Evolutionary conservation across 2,797 vertebrate species (phyloP).

Genomic region (Molossus alvarezi): DNA sequence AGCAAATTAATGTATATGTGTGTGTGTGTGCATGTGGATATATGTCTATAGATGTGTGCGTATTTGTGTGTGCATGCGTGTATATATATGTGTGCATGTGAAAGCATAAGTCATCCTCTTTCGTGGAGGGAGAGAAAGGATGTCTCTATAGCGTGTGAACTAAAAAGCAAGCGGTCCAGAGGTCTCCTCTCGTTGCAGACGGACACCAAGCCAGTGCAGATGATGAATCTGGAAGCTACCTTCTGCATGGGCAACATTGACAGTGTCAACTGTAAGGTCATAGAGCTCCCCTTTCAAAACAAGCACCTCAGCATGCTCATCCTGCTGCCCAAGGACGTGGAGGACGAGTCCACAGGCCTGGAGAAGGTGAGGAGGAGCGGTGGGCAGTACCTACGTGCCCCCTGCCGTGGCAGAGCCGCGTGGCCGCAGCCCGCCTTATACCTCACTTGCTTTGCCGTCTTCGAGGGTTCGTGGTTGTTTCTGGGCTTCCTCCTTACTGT

Average conservation of each 20-base stretch:
- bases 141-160: neutral
- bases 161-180: neutral
- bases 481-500: neutral
- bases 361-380: conserved; percentile 88
- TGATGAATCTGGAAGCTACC: conserved; percentile 91
- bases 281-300: conserved; percentile 92
- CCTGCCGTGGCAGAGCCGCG: too few species aligned
- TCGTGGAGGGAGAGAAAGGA: neutral
- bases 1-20: neutral
- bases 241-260: conserved; percentile 91
- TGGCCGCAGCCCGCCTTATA: accelerated
- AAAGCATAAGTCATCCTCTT: neutral
- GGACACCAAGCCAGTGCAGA: conserved; percentile 91
- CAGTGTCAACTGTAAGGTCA: conserved; percentile 88
- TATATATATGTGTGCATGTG: neutral
- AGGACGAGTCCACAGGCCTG: conserved; percentile 90
- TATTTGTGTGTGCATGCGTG: neutral
- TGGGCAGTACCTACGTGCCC: accelerated
- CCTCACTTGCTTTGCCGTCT: accelerated
- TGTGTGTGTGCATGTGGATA: neutral
- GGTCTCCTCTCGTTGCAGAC: conserved; percentile 84
- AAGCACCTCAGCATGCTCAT: conserved; percentile 92
- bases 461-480: neutral
- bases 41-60: neutral
- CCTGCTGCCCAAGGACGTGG: conserved; percentile 90